These are phyloP conservation scores for Wiebesia pumilae DNA, from an alignment of 1,140 invertebrate genomes.

Conservation along the genomic window DNA sequence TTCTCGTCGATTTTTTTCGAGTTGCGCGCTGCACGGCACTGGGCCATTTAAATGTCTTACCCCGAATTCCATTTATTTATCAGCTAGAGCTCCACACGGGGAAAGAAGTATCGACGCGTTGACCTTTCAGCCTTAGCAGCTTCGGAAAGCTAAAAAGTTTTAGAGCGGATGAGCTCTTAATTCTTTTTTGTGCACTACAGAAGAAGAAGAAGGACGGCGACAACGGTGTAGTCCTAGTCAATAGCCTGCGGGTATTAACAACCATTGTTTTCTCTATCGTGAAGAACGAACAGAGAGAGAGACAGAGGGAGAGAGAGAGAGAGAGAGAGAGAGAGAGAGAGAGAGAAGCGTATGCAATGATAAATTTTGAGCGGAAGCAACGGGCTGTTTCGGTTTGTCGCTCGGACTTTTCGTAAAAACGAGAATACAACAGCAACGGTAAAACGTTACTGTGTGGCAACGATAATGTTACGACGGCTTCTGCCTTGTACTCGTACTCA, in stretches of 20 bases:
- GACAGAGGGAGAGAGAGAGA: slow-evolving; percentile 3
- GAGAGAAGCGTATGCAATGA: slow-evolving; percentile 39
- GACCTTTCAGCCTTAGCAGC: neutral
- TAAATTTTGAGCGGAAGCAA: slow-evolving; percentile 64
- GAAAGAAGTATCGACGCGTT: slow-evolving; percentile 9
- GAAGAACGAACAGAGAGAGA: slow-evolving; percentile 54
- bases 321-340: neutral
- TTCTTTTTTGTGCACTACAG: neutral
- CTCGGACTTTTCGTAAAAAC: slow-evolving; percentile 52
- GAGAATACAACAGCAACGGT: slow-evolving; percentile 44
- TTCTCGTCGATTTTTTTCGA: neutral
- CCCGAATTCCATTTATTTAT: slow-evolving; percentile 19
- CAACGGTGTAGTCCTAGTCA: slow-evolving; percentile 57
- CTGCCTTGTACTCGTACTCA: neutral
- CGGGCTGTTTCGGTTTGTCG: slow-evolving; percentile 54
- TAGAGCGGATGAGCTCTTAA: neutral
- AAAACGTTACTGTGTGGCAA: neutral
- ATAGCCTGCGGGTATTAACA: slow-evolving; percentile 64
- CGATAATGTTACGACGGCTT: neutral
- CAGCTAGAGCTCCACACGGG: neutral
- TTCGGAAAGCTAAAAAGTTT: slow-evolving; percentile 24
- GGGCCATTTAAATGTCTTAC: slow-evolving; percentile 35
- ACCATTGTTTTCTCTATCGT: slow-evolving; percentile 60
- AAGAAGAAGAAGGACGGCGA: slow-evolving; percentile 25
- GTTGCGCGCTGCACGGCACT: neutral